Evolutionary conservation across 2,113 vertebrate genomes (phyloP).

Genomic region (Oreotrochilus melanogaster): DNA sequence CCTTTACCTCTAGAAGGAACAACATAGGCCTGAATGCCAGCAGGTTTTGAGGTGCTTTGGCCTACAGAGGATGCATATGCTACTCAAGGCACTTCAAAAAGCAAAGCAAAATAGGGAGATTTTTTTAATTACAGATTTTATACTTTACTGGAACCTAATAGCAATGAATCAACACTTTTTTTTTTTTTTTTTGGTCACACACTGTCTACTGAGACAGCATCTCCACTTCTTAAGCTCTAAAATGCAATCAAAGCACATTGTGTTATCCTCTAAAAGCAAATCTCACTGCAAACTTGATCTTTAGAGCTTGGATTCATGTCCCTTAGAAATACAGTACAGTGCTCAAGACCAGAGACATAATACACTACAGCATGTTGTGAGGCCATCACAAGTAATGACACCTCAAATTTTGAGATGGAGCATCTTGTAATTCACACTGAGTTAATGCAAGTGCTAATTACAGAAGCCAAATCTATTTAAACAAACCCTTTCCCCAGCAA

Average conservation of each 20-base stretch:
- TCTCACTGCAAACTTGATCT: not conserved
- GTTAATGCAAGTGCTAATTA: not conserved
- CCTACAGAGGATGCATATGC: not conserved
- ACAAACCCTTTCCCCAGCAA: not conserved
- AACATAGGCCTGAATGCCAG: not conserved
- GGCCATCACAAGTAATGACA: fast-evolving
- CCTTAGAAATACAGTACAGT: not conserved
- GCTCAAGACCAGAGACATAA: not conserved
- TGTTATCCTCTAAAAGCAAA: not conserved
- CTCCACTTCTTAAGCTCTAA: not conserved
- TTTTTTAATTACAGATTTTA: not conserved
- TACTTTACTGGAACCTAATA: not conserved
- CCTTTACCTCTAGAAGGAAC: not conserved
- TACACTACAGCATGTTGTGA: not conserved
- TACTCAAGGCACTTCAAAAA: not conserved
- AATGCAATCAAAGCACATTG: not conserved
- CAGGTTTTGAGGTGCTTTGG: not conserved
- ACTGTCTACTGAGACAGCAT: not conserved
- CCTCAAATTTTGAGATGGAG: not conserved
- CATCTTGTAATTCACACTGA: not conserved
- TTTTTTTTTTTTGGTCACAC: not conserved
- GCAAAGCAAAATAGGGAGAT: not conserved
- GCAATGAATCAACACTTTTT: not conserved
- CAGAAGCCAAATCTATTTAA: not conserved
- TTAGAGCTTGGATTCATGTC: not conserved